Evolutionary conservation across 35 echinoderm and acorn worm species (phyloP).

Genomic region (Amphiura filiformis): DNA sequence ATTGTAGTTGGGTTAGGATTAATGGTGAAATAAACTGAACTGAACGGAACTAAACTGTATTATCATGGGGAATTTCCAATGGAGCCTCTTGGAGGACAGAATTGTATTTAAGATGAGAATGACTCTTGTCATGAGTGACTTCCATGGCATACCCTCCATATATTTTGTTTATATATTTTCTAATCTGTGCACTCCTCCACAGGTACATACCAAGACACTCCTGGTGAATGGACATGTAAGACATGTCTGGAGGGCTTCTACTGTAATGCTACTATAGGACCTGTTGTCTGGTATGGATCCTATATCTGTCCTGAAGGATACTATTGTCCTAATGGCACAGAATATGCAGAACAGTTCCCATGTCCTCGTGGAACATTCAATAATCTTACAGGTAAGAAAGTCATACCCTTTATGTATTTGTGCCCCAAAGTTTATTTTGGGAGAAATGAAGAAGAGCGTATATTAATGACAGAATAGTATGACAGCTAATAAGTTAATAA

Average conservation of each 20-base stretch:
- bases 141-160: too few relatives aligned
- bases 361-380: conserved; percentile 88
- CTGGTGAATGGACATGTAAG: conserved; percentile 80
- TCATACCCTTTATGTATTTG: neutral
- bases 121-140: too few relatives aligned
- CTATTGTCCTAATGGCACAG: conserved; percentile 92
- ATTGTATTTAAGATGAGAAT: too few relatives aligned
- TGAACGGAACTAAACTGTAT: too few relatives aligned
- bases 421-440: neutral
- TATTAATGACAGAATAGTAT: too few relatives aligned
- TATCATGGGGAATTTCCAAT: too few relatives aligned
- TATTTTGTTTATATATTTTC: too few relatives aligned
- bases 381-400: conserved; percentile 71
- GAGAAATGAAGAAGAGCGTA: neutral
- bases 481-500: too few relatives aligned
- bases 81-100: too few relatives aligned
- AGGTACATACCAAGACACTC: conserved; percentile 82
- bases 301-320: conserved; percentile 84
- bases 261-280: conserved; percentile 91
- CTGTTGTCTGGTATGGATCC: conserved; percentile 78
- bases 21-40: too few relatives aligned
- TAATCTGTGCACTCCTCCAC: conserved; percentile 82
- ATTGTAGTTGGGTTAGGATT: too few relatives aligned
- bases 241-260: conserved; percentile 76
- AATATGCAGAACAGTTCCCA: conserved; percentile 73